Evolutionary conservation across 2,797 vertebrate genomes (phyloP).

Genomic region (Myoxocephalus aenaeus): DNA sequence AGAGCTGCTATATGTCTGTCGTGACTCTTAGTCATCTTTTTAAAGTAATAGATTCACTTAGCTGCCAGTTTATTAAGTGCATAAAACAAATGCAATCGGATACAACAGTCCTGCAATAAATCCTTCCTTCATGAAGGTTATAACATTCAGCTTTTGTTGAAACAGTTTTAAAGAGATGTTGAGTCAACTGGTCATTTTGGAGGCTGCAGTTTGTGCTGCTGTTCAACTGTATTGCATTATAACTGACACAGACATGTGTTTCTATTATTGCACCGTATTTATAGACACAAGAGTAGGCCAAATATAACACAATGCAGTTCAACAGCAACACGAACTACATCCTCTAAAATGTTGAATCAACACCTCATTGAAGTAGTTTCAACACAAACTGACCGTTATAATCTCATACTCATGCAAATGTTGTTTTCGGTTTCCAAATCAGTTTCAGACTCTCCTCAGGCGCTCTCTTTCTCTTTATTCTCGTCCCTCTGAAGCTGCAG

Average conservation of each 20-base stretch:
- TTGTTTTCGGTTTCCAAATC: slow-evolving; percentile 6
- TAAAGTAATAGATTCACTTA: background rate
- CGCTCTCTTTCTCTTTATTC: slow-evolving; percentile 15
- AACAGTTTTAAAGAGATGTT: background rate
- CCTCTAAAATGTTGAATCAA: background rate
- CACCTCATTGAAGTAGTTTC: background rate
- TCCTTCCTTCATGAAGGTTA: background rate
- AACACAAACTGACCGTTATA: background rate
- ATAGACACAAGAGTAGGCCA: background rate
- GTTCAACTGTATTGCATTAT: background rate
- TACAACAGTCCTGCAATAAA: background rate
- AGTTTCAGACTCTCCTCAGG: slow-evolving; percentile 7
- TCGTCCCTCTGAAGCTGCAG: slow-evolving; percentile 47
- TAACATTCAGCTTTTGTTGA: background rate
- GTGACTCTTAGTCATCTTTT: background rate
- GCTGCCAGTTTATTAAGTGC: background rate
- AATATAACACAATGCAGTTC: background rate
- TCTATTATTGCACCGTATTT: background rate
- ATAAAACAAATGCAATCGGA: background rate
- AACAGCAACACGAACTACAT: background rate
- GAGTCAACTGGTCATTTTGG: background rate
- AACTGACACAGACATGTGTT: background rate
- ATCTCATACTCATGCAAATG: background rate
- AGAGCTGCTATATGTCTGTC: background rate
- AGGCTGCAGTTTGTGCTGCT: background rate